Conservation (phyloP, 2,797 vertebrate species). For the Cyclopterus lumpus region DNA sequence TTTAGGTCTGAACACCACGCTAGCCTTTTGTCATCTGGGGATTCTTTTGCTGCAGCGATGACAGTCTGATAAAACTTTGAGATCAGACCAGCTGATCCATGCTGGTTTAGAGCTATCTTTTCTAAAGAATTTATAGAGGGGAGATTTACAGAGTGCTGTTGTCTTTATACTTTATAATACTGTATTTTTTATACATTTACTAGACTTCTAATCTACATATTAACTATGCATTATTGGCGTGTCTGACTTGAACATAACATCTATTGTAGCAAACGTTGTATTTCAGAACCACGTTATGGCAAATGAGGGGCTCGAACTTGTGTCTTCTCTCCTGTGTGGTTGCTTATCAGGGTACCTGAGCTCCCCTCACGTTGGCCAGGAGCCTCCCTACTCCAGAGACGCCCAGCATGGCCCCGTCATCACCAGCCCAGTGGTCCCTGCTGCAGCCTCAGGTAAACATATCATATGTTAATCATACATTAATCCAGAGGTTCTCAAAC, state of each 20-base stretch:
- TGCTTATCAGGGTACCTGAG: conserved; percentile 80
- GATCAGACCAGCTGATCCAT: too few relatives aligned
- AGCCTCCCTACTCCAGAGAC: conserved; percentile 70
- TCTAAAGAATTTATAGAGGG: too few relatives aligned
- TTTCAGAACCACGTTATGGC: background rate
- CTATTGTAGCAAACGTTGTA: background rate
- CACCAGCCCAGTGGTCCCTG: conserved; percentile 75
- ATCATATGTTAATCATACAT: background rate
- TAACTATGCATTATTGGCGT: fast-evolving
- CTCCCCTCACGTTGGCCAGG: conserved; percentile 79
- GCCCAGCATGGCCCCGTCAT: conserved; percentile 76
- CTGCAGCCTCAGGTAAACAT: conserved; percentile 73
- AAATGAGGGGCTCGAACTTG: background rate
- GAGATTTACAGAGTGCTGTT: too few relatives aligned
- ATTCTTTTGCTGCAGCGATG: too few relatives aligned
- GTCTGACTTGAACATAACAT: too few relatives aligned
- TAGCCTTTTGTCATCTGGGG: too few relatives aligned
- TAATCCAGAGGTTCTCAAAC: too few relatives aligned
- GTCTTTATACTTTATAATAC: too few relatives aligned
- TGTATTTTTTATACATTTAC: background rate
- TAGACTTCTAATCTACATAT: background rate
- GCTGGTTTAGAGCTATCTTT: too few relatives aligned
- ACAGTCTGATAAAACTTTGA: too few relatives aligned
- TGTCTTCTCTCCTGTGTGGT: background rate
- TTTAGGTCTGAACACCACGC: too few relatives aligned